phyloP scores from a whole-genome alignment of 2,797 vertebrate species.

The Melopsittacus undulatus region DNA sequence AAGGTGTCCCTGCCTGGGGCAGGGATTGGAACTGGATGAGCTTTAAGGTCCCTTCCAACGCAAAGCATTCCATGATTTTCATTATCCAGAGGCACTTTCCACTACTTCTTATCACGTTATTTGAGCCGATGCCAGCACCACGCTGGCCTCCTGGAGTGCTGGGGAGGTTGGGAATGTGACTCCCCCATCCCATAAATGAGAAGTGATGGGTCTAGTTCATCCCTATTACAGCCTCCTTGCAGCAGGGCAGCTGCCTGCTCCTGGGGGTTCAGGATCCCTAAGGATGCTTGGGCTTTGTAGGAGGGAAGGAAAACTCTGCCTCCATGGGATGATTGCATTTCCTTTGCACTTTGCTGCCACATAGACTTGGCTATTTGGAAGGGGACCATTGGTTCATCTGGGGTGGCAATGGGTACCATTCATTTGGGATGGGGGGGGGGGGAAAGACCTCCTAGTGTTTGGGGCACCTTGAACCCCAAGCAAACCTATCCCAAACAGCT shows the following conservation, averaged over 20 bases:
- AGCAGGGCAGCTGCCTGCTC: background rate
- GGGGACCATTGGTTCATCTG: background rate
- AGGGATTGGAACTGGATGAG: background rate
- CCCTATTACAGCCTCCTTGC: background rate
- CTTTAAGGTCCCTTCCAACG: background rate
- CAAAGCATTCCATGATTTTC: background rate
- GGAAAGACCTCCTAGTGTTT: background rate
- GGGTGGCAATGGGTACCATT: rapidly evolving
- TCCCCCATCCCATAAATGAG: background rate
- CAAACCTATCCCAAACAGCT: background rate
- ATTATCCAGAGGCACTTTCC: background rate
- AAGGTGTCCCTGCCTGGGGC: background rate
- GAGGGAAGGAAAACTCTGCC: background rate
- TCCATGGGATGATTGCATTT: background rate
- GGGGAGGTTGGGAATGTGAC: background rate
- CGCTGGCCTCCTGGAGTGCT: background rate
- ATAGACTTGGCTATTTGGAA: background rate
- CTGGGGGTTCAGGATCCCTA: rapidly evolving
- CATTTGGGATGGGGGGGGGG: background rate
- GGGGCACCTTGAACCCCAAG: background rate
- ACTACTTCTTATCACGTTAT: background rate
- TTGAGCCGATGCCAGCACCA: background rate
- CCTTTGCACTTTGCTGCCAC: background rate
- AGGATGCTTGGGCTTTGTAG: background rate
- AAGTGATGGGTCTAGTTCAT: background rate